Conservation (phyloP, 2,113 vertebrate genomes). For the Pseudopipra pipra region DNA sequence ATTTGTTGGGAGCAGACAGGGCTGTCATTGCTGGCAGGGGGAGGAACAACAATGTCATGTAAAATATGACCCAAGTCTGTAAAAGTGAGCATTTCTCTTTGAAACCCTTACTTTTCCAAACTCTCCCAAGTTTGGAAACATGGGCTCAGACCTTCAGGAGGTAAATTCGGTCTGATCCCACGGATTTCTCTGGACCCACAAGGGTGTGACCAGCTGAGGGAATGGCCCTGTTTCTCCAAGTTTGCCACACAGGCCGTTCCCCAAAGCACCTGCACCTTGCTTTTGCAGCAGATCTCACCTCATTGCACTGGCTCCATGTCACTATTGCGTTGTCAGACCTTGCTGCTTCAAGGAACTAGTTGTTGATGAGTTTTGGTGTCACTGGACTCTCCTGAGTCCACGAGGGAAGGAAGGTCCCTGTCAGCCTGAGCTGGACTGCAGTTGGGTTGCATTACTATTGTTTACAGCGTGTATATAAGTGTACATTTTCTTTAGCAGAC, state of each 20-base stretch:
- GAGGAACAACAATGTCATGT: neutral
- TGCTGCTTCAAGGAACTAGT: neutral
- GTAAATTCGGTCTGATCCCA: neutral
- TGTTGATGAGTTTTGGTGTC: neutral
- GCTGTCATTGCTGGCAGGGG: neutral
- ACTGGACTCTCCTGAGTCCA: neutral
- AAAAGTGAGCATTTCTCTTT: neutral
- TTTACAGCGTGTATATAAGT: conserved; percentile 75
- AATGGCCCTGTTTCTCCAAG: neutral
- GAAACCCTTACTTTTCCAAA: neutral
- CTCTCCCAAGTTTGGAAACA: neutral
- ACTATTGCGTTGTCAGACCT: neutral
- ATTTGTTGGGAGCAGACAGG: neutral
- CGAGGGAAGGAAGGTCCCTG: neutral
- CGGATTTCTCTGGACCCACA: neutral
- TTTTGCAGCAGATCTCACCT: neutral
- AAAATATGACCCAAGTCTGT: neutral
- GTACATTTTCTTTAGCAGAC: conserved; percentile 70
- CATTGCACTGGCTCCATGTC: neutral
- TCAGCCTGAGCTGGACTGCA: conserved; percentile 12
- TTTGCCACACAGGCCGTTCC: neutral
- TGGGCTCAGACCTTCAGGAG: neutral
- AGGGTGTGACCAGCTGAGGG: neutral
- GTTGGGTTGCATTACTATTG: conserved; percentile 65
- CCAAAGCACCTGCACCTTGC: neutral